Conservation (phyloP, 2,888 invertebrate species). For the Scelioninae gen. 1 region DNA sequence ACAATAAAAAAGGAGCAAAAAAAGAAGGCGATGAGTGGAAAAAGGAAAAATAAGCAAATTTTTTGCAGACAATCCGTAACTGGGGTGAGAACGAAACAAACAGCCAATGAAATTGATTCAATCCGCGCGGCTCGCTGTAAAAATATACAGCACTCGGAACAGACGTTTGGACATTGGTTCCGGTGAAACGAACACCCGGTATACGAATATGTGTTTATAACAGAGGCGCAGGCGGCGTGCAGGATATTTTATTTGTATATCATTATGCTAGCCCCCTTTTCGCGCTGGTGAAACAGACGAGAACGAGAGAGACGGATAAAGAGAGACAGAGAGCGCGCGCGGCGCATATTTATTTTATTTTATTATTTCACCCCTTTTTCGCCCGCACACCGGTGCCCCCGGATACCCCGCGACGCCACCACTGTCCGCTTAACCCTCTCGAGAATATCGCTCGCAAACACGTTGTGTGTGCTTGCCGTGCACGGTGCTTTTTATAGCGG, state of each 20-base stretch:
- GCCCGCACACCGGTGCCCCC: conserved; percentile 17
- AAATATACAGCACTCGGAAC: conserved; percentile 22
- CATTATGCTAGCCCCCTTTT: conserved; percentile 78
- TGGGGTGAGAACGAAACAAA: neutral
- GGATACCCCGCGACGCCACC: conserved; percentile 31
- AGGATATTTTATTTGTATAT: conserved; percentile 82
- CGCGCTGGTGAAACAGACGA: conserved; percentile 51
- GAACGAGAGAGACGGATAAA: neutral
- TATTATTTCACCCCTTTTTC: conserved; percentile 70
- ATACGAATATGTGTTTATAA: conserved; percentile 57
- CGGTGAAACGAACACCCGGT: conserved; percentile 61
- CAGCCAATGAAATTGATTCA: conserved; percentile 1
- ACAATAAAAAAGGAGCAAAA: neutral
- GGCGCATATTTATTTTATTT: conserved; percentile 72
- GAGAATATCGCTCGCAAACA: conserved; percentile 64
- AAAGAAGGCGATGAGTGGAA: neutral
- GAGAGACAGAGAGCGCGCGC: conserved; percentile 21
- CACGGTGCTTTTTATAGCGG: conserved; percentile 64
- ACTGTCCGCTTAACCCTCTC: conserved; percentile 63
- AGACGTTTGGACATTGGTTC: conserved; percentile 12
- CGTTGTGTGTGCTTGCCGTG: conserved; percentile 36
- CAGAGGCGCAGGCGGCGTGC: conserved; percentile 66
- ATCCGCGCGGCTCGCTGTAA: conserved; percentile 1
- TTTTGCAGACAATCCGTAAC: neutral
- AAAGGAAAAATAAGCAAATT: neutral